These are phyloP conservation scores for Hypanus sabinus DNA, from an alignment of 2,113 vertebrate genomes.

Conservation along the genomic window DNA sequence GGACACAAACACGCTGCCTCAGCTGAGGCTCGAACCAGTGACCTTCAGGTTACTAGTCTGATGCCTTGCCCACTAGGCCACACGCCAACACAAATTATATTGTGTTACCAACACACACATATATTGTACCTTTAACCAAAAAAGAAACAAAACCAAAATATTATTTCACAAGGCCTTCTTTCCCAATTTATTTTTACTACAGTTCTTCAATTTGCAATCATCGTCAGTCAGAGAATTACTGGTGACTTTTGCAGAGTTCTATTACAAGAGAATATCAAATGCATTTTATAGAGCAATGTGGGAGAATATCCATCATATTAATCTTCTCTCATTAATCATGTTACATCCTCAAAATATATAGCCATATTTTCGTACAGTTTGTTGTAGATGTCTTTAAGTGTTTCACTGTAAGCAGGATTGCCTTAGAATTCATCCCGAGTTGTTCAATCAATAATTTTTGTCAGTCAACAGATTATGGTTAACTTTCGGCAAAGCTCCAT, in stretches of 20 bases:
- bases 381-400: not conserved
- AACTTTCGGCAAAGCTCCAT: not conserved
- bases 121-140: too few relatives aligned
- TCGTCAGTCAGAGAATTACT: not conserved
- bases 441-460: not conserved
- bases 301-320: not conserved
- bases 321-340: not conserved
- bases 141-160: too few relatives aligned
- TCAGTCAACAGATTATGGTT: not conserved
- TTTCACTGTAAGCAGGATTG: not conserved
- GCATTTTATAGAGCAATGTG: not conserved
- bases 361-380: not conserved
- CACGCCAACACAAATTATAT: too few relatives aligned
- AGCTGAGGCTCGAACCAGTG: too few relatives aligned
- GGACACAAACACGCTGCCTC: too few relatives aligned
- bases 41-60: too few relatives aligned
- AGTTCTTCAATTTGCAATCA: not conserved
- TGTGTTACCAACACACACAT: not conserved
- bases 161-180: not conserved
- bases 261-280: not conserved
- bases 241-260: not conserved
- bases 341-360: not conserved
- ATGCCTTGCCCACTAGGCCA: too few relatives aligned
- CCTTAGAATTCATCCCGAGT: too few relatives aligned
- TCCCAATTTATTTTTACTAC: not conserved